Conservation (phyloP, 2,797 vertebrate genomes). For the Darevskia nairensis region DNA sequence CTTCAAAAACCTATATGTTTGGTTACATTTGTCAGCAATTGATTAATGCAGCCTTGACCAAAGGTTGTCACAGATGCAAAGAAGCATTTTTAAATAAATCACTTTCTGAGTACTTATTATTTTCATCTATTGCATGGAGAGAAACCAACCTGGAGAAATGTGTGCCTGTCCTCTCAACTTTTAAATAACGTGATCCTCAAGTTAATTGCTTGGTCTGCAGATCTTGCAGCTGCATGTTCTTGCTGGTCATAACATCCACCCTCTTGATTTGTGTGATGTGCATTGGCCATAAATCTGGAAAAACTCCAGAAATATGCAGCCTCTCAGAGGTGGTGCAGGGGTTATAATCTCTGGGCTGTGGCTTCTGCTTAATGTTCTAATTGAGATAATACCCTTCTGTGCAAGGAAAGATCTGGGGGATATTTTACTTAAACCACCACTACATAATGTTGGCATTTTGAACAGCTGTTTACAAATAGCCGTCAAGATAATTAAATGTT, state of each 20-base stretch:
- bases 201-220: not conserved
- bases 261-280: not conserved
- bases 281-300: not conserved
- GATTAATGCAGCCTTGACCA: not conserved
- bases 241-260: not conserved
- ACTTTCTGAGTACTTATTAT: not conserved
- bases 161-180: not conserved
- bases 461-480: constrained; percentile 6
- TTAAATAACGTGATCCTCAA: not conserved
- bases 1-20: not conserved
- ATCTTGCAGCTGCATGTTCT: not conserved
- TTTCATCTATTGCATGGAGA: not conserved
- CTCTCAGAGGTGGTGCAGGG: not conserved
- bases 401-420: not conserved
- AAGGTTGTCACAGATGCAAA: not conserved
- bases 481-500: not conserved
- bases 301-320: not conserved
- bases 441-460: not conserved
- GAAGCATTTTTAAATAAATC: not conserved
- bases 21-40: not conserved
- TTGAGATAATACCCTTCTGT: not conserved
- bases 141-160: not conserved
- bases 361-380: not conserved
- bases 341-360: not conserved
- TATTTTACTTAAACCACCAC: not conserved